These are phyloP conservation scores for Diorhabda carinulata DNA, from an alignment of 1,140 invertebrate genomes.

Conservation along the genomic window DNA sequence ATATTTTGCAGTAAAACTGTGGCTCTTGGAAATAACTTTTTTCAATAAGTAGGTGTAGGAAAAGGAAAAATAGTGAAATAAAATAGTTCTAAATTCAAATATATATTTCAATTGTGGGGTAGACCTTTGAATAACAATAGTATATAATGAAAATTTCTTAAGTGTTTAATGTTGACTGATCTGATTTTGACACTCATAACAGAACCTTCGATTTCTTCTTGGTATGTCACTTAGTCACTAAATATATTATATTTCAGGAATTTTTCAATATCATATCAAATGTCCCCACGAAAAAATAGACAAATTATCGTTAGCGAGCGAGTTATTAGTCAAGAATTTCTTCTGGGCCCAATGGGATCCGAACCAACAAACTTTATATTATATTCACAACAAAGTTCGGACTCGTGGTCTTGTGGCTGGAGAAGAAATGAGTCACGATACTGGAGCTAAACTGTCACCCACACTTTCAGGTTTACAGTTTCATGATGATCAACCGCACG, in stretches of 20 bases:
- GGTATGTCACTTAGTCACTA: not conserved
- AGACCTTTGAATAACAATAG: not conserved
- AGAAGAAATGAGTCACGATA: slow-evolving; percentile 54
- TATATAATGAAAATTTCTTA: not conserved
- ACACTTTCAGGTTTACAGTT: slow-evolving; percentile 79
- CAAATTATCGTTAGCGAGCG: slow-evolving; percentile 50
- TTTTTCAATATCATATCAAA: slow-evolving; percentile 39
- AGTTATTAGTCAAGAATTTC: slow-evolving; percentile 66
- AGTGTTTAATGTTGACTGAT: not conserved
- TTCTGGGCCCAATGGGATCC: slow-evolving; percentile 82
- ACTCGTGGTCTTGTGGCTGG: slow-evolving; percentile 62
- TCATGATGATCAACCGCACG: slow-evolving; percentile 76
- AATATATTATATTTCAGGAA: slow-evolving; percentile 29
- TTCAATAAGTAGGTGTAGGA: too few species aligned
- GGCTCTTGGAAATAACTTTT: too few species aligned
- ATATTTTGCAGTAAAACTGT: too few species aligned
- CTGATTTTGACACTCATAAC: not conserved
- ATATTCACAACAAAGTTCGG: slow-evolving; percentile 70
- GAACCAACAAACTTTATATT: slow-evolving; percentile 71
- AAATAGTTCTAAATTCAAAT: too few species aligned
- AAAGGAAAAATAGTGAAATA: too few species aligned
- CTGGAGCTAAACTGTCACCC: slow-evolving; percentile 54
- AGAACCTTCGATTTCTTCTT: not conserved
- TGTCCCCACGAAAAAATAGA: slow-evolving; percentile 35
- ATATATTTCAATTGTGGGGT: too few species aligned